These are phyloP conservation scores for Sus cebifrons DNA, from an alignment of 2,797 vertebrate species.

Conservation along the genomic window DNA sequence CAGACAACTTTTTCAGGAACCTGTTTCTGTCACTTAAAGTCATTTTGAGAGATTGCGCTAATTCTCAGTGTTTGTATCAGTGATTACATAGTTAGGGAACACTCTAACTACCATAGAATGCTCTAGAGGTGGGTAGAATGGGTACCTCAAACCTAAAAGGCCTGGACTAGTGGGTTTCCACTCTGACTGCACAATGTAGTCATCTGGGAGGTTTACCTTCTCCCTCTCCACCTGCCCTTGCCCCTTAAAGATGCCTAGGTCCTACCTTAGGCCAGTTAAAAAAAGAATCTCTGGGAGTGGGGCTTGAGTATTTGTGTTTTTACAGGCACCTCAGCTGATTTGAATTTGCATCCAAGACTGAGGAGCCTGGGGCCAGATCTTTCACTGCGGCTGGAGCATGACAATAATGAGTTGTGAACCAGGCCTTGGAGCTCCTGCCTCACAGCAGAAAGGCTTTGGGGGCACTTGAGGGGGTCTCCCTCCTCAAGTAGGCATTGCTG, in stretches of 20 bases:
- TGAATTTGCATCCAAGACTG: neutral
- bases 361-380: neutral
- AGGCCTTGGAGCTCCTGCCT: neutral
- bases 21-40: slow-evolving; percentile 62
- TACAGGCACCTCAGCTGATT: neutral
- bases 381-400: neutral
- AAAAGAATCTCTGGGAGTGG: neutral
- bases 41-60: slow-evolving; percentile 60
- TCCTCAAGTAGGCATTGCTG: neutral
- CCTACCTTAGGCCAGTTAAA: neutral
- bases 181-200: neutral
- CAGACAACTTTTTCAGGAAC: slow-evolving; percentile 52
- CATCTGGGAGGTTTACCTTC: slow-evolving; percentile 20
- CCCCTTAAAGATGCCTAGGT: neutral
- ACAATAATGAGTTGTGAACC: slow-evolving; percentile 15
- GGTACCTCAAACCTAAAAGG: slow-evolving; percentile 21
- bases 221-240: rapidly evolving
- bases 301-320: neutral
- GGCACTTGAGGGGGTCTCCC: neutral
- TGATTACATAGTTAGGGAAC: slow-evolving; percentile 14
- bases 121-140: neutral
- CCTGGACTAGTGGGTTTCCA: neutral
- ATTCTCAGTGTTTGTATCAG: slow-evolving; percentile 17
- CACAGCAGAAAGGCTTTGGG: slow-evolving; percentile 12
- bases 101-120: neutral